These are phyloP conservation scores for Carassius carassius DNA, from an alignment of 2,113 vertebrate species.

Conservation along the genomic window DNA sequence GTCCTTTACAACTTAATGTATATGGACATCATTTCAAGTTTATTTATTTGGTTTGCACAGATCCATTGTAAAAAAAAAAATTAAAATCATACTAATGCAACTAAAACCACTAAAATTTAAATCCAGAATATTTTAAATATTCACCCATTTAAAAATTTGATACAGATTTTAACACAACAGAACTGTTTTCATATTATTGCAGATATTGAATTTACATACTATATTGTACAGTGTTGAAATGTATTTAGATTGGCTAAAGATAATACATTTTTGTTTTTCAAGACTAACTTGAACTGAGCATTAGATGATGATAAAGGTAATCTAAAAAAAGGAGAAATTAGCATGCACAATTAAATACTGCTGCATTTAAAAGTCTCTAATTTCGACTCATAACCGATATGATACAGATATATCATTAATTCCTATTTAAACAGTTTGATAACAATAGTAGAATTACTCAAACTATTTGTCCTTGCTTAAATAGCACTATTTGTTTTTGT, in stretches of 20 bases:
- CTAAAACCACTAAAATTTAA: background rate
- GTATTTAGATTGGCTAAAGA: background rate
- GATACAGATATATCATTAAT: background rate
- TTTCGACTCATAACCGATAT: background rate
- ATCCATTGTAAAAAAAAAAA: background rate
- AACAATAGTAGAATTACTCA: background rate
- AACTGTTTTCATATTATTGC: background rate
- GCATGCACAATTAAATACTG: background rate
- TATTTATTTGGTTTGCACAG: background rate
- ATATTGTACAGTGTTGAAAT: background rate
- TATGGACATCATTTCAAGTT: background rate
- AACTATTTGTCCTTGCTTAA: background rate
- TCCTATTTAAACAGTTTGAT: background rate
- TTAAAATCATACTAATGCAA: background rate
- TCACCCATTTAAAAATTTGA: background rate
- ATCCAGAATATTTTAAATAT: background rate
- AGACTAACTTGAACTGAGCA: background rate
- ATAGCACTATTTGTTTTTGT: background rate
- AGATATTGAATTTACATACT: background rate
- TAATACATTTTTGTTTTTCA: background rate
- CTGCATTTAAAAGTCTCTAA: background rate
- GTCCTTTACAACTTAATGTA: background rate
- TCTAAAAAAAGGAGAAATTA: background rate
- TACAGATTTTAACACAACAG: background rate
- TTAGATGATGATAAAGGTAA: background rate